Percentiles rank a stretch among this genome's conserved stretches.
These are phyloP conservation scores for Troglohyphantes excavatus DNA, from an alignment of 2,888 invertebrate species.

Conservation along the genomic window DNA sequence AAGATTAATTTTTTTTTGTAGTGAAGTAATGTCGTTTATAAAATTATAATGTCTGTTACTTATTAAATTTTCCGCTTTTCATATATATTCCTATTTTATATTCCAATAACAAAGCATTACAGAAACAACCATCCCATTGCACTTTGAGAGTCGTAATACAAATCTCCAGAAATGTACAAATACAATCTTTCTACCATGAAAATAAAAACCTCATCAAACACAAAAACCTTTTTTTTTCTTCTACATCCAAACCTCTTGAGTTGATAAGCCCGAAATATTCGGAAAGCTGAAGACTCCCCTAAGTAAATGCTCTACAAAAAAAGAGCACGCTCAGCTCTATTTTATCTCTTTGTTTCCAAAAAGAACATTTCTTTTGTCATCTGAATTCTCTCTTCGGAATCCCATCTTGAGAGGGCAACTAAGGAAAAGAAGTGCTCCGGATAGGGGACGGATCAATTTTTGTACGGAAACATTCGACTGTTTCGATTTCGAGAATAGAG, in stretches of 20 bases:
- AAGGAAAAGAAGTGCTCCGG: not conserved
- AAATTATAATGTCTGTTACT: no score
- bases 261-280: not conserved
- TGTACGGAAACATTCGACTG: not conserved
- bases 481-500: not conserved
- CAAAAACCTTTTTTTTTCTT: not conserved
- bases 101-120: not conserved
- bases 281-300: not conserved
- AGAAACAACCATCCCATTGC: not conserved
- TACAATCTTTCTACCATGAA: not conserved
- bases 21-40: no score
- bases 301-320: not conserved
- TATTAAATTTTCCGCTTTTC: no score
- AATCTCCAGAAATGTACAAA: not conserved
- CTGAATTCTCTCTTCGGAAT: not conserved
- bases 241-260: not conserved
- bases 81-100: no score
- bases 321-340: not conserved
- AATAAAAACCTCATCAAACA: not conserved
- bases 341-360: not conserved
- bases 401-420: not conserved
- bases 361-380: slow-evolving; percentile 5
- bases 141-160: not conserved
- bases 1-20: no score
- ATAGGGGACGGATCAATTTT: slow-evolving; percentile 3